Evolutionary conservation across 1,140 invertebrate species (phyloP), one percentile per base, ranked within the genome.

Genomic region (Polypedilum pembai): DNA sequence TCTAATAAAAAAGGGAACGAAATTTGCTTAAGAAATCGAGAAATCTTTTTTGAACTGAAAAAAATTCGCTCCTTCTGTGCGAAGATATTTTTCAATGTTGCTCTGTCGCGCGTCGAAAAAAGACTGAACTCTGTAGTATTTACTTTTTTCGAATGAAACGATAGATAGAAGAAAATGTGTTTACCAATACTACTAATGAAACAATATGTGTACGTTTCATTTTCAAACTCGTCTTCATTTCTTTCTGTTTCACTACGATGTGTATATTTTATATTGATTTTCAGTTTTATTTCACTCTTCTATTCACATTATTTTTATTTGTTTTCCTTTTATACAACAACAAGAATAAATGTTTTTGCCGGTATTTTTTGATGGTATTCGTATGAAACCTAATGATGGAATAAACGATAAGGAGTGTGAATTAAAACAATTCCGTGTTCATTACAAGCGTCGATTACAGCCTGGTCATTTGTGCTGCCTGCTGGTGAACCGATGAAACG

Each of bases 401-500:
- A 99, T 0, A 99, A 85, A 76, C 97, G 86, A 2, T 97, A 82
- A 79, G 92, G 92, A n/a, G 95, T 98, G 79, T 98, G 94, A 56
- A 92, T 88, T 77, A 99, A 82, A 1, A 88, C 87, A 75, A 99
- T 96, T 40, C 88, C 88, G 79, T 98, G 93, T 77, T 98, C 92
- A 80, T 99, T 88, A 81, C 96, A 98, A 12, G 96, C 95, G 74
- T 91, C 83, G 76, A 96, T 93, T n/a, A 99, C 92, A 76, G 87
- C 89, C 45, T 88, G 85, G 81, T 99, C 97, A 79, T 98, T 98
- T 66, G 89, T 95, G 5, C 96, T 98, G 10, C 97, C 97, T 0
- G 92, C 85, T 8, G 97, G 96, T 83, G 94, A 95, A 21, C 89
- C 94, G 74, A 99, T 94, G 81, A 90, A 99, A 73, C 91, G 85